Conservation (phyloP, 2,888 invertebrate species). For the Cylindroiulus punctatus region DNA sequence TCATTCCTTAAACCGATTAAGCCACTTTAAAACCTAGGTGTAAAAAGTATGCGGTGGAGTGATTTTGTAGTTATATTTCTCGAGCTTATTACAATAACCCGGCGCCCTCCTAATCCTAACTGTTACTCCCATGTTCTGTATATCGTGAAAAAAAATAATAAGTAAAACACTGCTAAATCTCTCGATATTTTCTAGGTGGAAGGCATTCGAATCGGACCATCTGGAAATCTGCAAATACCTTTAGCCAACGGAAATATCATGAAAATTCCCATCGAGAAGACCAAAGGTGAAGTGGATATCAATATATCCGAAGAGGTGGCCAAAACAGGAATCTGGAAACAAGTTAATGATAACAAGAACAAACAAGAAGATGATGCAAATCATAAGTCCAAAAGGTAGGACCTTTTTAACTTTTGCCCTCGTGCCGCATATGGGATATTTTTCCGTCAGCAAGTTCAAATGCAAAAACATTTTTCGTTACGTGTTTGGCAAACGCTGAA, state of each 20-base stretch:
- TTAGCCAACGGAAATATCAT: constrained; percentile 88
- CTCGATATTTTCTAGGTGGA: background rate
- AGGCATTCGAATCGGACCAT: constrained; percentile 51
- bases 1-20: background rate
- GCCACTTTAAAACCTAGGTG: background rate
- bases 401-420: no score
- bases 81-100: background rate
- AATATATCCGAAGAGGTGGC: constrained; percentile 94
- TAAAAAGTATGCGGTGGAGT: background rate
- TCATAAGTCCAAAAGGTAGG: constrained; percentile 53
- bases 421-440: no score
- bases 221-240: constrained; percentile 83
- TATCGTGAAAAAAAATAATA: background rate
- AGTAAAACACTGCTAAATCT: background rate
- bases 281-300: constrained; percentile 69
- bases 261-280: constrained; percentile 80
- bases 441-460: no score
- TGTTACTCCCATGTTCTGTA: background rate
- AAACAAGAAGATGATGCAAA: constrained; percentile 32
- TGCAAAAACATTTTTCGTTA: no score
- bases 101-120: background rate
- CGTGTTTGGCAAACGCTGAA: no score
- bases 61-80: background rate
- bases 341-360: constrained; percentile 77
- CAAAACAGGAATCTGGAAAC: constrained; percentile 93